phyloP scores from a whole-genome alignment of 2,888 invertebrate genomes.

The Tanypteryx hageni region DNA sequence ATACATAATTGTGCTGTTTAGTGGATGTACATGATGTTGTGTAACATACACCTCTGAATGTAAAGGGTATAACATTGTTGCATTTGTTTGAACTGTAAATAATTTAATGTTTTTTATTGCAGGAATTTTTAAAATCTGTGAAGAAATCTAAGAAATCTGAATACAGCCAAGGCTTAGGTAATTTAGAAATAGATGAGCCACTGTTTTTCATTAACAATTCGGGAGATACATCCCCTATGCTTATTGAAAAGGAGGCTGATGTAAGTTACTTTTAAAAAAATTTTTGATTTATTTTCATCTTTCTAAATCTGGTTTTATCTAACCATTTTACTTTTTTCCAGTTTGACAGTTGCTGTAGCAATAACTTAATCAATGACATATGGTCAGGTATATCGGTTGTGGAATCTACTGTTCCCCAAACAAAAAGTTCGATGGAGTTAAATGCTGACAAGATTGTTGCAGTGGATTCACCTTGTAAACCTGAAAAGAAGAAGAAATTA shows the following conservation, averaged over 20 bases:
- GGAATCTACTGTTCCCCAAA: background rate
- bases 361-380: background rate
- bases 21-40: no score
- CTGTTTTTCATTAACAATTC: conserved; percentile 33
- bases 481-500: conserved; percentile 27
- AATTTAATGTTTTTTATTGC: background rate
- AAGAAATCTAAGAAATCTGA: conserved; percentile 17
- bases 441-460: background rate
- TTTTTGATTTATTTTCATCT: background rate
- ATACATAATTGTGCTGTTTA: no score
- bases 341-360: conserved; percentile 25
- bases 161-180: conserved; percentile 37
- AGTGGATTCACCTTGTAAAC: background rate
- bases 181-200: conserved; percentile 34
- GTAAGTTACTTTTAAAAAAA: background rate
- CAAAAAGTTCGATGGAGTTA: background rate
- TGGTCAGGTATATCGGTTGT: conserved; percentile 34
- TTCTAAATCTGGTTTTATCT: background rate
- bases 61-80: no score
- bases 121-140: conserved; percentile 45
- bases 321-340: background rate
- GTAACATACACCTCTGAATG: no score
- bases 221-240: background rate
- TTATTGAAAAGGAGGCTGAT: conserved; percentile 54
- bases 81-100: no score